A percentile compares a stretch with the other conserved stretches of the same genome.
Conservation (phyloP, 64 coral and sea anemone species). For the Pachyseris speciosa region DNA sequence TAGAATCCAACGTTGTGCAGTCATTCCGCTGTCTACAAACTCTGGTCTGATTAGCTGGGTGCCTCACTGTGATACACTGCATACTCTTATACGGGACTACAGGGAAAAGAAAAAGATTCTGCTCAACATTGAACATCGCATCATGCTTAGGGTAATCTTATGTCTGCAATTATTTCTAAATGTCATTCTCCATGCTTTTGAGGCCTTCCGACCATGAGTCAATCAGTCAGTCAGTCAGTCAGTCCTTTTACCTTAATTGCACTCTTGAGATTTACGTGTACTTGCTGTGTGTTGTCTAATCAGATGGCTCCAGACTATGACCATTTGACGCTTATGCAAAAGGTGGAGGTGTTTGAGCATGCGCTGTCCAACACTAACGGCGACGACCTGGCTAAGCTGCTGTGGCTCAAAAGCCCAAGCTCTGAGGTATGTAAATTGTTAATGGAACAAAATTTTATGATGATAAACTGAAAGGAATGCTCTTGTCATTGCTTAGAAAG, state of each 20-base stretch:
- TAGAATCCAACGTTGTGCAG: constrained; percentile 96
- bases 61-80: constrained; percentile 94
- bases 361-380: constrained; percentile 97
- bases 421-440: no score
- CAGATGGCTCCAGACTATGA: constrained; percentile 99
- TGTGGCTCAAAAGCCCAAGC: constrained; percentile 98
- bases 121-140: constrained; percentile 97
- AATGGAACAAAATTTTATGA: no score
- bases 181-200: neutral
- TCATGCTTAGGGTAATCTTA: constrained; percentile 86
- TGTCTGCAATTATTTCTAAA: no score
- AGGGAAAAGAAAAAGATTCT: constrained; percentile 99
- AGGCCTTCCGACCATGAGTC: no score
- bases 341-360: constrained; percentile 99
- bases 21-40: constrained; percentile 98
- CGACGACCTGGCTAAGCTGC: constrained; percentile 93
- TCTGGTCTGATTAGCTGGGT: constrained; percentile 99
- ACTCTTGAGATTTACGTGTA: neutral
- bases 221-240: no score
- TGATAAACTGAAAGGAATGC: no score
- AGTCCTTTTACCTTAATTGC: neutral
- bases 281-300: neutral
- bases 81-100: constrained; percentile 97
- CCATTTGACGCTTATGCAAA: constrained; percentile 97
- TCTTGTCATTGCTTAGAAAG: no score